A percentile compares a stretch with the other conserved stretches of the same genome.
Evolutionary conservation across 2,888 invertebrate genomes (phyloP).

Genomic region (Auanema sp.): DNA sequence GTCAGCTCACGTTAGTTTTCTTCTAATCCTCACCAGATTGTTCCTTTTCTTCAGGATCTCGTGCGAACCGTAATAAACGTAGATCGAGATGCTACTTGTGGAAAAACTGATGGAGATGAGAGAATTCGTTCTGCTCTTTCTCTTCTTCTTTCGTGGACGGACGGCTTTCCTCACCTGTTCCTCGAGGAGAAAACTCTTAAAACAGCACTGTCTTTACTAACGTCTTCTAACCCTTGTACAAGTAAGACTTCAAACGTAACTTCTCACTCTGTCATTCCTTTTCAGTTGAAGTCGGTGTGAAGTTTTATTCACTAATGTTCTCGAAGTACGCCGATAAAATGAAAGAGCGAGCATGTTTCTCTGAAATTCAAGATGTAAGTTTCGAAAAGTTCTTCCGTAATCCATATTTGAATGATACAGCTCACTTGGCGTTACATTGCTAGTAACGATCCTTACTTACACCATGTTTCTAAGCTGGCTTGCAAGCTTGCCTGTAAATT

Average conservation of each 20-base stretch:
- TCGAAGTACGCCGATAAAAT: background rate
- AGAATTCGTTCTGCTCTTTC: slow-evolving; percentile 1
- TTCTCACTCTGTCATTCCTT: no score
- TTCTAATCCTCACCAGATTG: background rate
- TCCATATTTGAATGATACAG: no score
- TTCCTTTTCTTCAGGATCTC: slow-evolving; percentile 7
- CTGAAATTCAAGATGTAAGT: background rate
- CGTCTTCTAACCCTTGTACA: no score
- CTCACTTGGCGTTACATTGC: background rate
- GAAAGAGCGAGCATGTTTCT: background rate
- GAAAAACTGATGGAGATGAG: slow-evolving; percentile 1
- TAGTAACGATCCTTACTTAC: background rate
- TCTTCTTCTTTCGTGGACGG: slow-evolving; percentile 21
- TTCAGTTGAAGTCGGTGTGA: no score
- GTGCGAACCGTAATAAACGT: slow-evolving; percentile 2
- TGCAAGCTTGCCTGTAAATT: slow-evolving; percentile 7
- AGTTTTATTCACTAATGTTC: background rate
- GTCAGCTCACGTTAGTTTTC: slow-evolving; percentile 9
- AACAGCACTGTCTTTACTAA: no score
- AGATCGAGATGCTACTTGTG: background rate
- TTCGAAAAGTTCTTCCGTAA: no score
- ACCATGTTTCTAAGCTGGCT: slow-evolving; percentile 7
- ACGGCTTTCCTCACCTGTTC: slow-evolving; percentile 26
- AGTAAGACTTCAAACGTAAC: no score
- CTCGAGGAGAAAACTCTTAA: background rate